Evolutionary conservation across 2,888 invertebrate genomes (phyloP).

Genomic region (Leucophenga montana): DNA sequence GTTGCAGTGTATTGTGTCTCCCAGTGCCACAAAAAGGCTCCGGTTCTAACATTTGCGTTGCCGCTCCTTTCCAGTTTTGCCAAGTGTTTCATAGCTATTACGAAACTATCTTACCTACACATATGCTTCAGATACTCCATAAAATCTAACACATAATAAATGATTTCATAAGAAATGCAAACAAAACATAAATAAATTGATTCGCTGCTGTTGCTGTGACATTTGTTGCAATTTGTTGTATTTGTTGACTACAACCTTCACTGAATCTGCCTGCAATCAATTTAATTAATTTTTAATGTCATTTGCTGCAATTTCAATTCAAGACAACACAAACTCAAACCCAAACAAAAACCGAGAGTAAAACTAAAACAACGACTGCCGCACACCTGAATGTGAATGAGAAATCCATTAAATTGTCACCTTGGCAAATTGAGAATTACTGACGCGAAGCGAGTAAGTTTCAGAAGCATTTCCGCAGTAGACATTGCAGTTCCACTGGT

Average conservation of each 20-base stretch:
- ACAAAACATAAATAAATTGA: conserved; percentile 15
- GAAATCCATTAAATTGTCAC: conserved; percentile 67
- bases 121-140: no score
- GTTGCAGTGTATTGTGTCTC: no score
- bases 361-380: background rate
- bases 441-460: conserved; percentile 43
- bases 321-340: conserved; percentile 50
- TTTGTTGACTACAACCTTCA: conserved; percentile 26
- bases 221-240: conserved; percentile 35
- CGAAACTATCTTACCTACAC: no score
- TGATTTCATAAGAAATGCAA: no score
- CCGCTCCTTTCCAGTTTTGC: no score
- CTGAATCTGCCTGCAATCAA: conserved; percentile 57
- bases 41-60: no score
- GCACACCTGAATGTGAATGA: conserved; percentile 22
- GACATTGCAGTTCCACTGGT: background rate
- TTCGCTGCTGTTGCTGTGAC: background rate
- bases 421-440: conserved; percentile 70
- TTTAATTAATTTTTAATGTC: conserved; percentile 71
- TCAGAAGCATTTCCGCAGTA: background rate
- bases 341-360: conserved; percentile 11
- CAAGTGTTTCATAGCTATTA: no score
- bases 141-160: no score
- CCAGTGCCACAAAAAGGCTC: no score
- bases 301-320: conserved; percentile 68